Percentiles rank a stretch among this genome's conserved stretches.
phyloP scores from a whole-genome alignment of 2,113 vertebrate genomes.

The Caretta caretta region DNA sequence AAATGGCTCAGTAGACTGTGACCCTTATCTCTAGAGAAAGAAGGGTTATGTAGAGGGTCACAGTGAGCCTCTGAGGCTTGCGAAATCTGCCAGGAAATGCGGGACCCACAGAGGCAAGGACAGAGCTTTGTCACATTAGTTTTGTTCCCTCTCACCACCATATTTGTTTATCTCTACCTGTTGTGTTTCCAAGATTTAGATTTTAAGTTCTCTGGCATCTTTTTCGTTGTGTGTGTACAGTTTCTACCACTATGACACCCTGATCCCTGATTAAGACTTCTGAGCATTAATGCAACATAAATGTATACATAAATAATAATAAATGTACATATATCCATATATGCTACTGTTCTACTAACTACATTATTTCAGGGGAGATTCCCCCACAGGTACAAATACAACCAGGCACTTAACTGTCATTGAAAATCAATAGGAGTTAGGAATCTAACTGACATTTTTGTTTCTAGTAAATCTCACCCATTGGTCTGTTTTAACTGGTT shows the following conservation, averaged over 20 bases:
- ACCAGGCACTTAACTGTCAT: not conserved
- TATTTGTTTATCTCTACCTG: not conserved
- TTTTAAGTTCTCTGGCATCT: not conserved
- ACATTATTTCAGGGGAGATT: not conserved
- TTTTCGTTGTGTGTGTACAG: too few species aligned
- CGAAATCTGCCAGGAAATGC: too few species aligned
- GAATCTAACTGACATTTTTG: not conserved
- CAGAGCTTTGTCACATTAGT: not conserved
- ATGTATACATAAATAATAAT: too few species aligned
- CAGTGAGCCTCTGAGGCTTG: too few species aligned
- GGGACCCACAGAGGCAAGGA: too few species aligned
- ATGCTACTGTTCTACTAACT: not conserved
- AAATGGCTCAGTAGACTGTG: too few species aligned
- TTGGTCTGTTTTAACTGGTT: not conserved
- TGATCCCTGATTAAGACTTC: too few species aligned
- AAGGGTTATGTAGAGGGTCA: too few species aligned
- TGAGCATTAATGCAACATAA: too few species aligned
- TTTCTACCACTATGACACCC: too few species aligned
- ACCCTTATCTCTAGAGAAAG: too few species aligned
- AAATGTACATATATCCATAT: not conserved
- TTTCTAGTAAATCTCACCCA: not conserved
- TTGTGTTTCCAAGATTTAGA: not conserved
- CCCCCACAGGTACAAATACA: not conserved
- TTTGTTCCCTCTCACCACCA: not conserved
- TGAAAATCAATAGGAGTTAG: not conserved